Evolutionary conservation across 92 coral and sea anemone genomes (phyloP), one percentile per base, ranked within the genome.

Genomic region (Zoanthus sansibaricus): DNA sequence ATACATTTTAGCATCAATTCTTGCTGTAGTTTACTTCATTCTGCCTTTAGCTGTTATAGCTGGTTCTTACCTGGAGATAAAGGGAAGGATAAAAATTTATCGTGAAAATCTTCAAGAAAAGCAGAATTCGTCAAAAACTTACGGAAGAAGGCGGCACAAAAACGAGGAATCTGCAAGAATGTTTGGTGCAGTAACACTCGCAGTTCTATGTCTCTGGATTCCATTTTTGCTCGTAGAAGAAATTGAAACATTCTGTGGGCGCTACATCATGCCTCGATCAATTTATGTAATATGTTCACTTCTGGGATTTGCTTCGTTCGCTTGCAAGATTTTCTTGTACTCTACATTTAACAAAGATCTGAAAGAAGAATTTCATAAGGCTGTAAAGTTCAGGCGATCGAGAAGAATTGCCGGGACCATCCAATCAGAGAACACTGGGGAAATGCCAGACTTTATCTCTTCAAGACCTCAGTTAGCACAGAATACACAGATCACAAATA

Each of bases 271-370:
- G 85, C 85, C 85, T 21, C 85, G 85, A 6, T 80, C 85, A 46
- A 10, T 80, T 17, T 80, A 80, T 67, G 75, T 80, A 7, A 52
- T 80, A 80, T 80, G 85, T 64, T 66, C 74, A 64, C 75, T 80
- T 12, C 9, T 66, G 13, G 85, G 75, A 46, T 70, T 80, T 9
- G 31, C 85, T 11, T 55, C 75, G 13, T 64, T 68, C n/a, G 75
- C 85, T 45, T 30, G 54, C 71, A 80, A 80, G 85, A 62, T 67
- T 14, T 46, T 80, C 4, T 72, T 80, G 2, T 80, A 80, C 67
- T 64, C 85, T 64, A 6, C 25, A 14, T 71, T 80, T 62, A 66
- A 68, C 75, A 46, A 68, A 80, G 85, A 66, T 42, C 59, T 66
- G 46, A 80, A 80, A 56, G 45, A 48, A 14, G 85, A 80, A 25